Evolutionary conservation across 2,888 invertebrate species (phyloP), one percentile per base, ranked within the genome.

Genomic region (Venusia cambrica): DNA sequence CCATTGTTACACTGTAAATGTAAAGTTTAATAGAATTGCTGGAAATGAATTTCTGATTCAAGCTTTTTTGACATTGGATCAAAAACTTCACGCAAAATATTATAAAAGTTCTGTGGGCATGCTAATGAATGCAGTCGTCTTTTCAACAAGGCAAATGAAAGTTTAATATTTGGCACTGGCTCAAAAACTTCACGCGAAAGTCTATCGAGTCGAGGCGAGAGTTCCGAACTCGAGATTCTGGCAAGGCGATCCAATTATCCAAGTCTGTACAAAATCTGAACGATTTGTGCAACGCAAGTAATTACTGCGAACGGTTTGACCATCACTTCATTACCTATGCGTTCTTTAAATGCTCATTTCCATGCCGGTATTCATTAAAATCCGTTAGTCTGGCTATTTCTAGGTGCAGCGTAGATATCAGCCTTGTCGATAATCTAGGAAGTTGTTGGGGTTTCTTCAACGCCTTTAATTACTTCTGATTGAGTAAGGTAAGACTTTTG

Each of bases 341-440:
- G 20, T 25, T 19, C n/a, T n/a, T 25, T 18, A 12, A 35, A 12
- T 28, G 16, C 6, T 5, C 3, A 22, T 25, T 27, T 21, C 10
- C 24, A 34, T 4, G 7, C 29, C n/a, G 1, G 22, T 18, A 35
- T 28, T 13, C 22, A 22, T 18, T 17, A 14, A 29, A 35, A 29
- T 35, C 28, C 14, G 28, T 17, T 34, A 34, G 10, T 22, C 18
- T 28, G 9, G 7, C 10, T 13, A 5, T 13, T 14, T 14, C 17
- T 14, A 9, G 7, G 22, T 18, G 20, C 21, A 34, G 16, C 13
- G 27, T 35, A 28, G 18, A 35, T 24, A 35, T 29, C 28, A 35
- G 14, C 35, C 28, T 35, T 35, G 35, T 10, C 10, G 14, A 20
- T 20, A 28, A 16, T 25, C 15, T 18, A 35, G 27, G 22, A 22